Percentiles rank a stretch among this genome's conserved stretches.
These are phyloP conservation scores for Monopterus albus DNA, from an alignment of 2,113 vertebrate genomes.

Conservation along the genomic window DNA sequence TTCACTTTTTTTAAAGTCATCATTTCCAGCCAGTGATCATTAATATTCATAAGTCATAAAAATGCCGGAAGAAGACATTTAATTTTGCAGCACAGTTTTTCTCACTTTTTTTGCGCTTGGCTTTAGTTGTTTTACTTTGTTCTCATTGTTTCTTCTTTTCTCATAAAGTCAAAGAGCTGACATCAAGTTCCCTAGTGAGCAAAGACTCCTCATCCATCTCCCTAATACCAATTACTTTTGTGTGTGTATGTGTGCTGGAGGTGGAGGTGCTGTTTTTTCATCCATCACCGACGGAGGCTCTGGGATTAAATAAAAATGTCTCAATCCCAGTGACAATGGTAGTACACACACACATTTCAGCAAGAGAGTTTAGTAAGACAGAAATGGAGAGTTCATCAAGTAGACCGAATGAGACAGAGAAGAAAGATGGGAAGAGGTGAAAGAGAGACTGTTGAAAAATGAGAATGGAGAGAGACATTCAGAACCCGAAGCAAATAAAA, in stretches of 20 bases:
- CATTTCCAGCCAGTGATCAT: conserved; percentile 20
- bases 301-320: conserved; percentile 75
- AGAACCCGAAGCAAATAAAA: neutral
- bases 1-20: conserved; percentile 17
- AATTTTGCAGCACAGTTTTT: neutral
- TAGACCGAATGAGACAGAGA: conserved; percentile 25
- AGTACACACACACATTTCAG: conserved; percentile 5
- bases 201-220: conserved; percentile 63
- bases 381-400: conserved; percentile 19
- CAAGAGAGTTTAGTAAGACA: conserved; percentile 5
- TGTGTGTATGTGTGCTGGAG: conserved; percentile 17
- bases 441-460: neutral
- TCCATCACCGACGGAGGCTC: conserved; percentile 64
- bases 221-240: conserved; percentile 50
- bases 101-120: neutral
- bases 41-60: conserved; percentile 27
- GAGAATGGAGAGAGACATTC: neutral
- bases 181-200: conserved; percentile 39
- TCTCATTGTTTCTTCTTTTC: conserved; percentile 40
- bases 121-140: conserved; percentile 47
- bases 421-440: neutral
- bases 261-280: conserved; percentile 55
- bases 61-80: neutral
- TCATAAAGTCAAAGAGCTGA: conserved; percentile 60
- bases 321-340: conserved; percentile 58